phyloP scores from a whole-genome alignment of 2,888 invertebrate species.

The Neoascia interrupta region DNA sequence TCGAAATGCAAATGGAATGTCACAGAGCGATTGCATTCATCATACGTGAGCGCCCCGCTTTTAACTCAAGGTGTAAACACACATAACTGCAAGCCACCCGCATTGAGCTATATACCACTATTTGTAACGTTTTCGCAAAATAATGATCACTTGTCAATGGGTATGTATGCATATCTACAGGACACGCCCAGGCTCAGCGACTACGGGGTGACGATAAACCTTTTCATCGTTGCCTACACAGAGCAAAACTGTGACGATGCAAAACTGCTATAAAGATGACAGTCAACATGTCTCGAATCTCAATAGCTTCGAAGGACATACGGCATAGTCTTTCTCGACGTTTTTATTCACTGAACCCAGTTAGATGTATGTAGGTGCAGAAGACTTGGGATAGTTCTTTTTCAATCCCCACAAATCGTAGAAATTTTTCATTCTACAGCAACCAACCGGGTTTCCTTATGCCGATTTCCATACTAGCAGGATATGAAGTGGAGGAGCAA shows the following conservation, averaged over 20 bases:
- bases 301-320: slow-evolving; percentile 38
- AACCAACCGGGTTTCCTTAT: slow-evolving; percentile 34
- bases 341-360: not conserved
- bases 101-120: slow-evolving; percentile 2
- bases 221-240: slow-evolving; percentile 48
- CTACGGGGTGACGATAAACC: slow-evolving; percentile 53
- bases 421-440: slow-evolving; percentile 39
- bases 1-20: slow-evolving; percentile 64
- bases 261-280: slow-evolving; percentile 62
- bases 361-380: no score
- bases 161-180: not conserved
- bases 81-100: not conserved
- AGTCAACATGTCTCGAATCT: slow-evolving; percentile 63
- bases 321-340: not conserved
- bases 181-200: not conserved
- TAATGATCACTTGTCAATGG: slow-evolving; percentile 57
- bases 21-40: slow-evolving; percentile 65
- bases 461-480: slow-evolving; percentile 24
- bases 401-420: no score
- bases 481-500: slow-evolving; percentile 11
- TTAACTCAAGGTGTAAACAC: slow-evolving; percentile 53
- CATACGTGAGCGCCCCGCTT: slow-evolving; percentile 58
- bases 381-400: no score
- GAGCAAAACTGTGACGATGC: slow-evolving; percentile 32
- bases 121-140: slow-evolving; percentile 45